Conservation (phyloP, 2,888 invertebrate species). For the Cyrtodaria siliqua region DNA sequence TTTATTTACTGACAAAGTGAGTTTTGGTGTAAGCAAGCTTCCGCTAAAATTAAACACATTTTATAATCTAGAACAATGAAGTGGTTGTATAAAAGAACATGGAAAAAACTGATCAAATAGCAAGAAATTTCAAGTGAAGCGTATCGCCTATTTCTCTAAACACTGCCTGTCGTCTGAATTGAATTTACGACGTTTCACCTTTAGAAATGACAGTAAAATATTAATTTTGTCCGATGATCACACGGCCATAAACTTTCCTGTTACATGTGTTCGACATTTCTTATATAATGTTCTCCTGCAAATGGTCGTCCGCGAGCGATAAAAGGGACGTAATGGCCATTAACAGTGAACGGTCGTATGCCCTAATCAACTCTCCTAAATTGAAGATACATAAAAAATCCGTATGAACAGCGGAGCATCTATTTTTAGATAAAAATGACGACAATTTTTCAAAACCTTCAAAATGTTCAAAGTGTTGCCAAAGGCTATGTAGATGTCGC, state of each 20-base stretch:
- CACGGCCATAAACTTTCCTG: conserved; percentile 38
- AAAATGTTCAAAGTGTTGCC: conserved; percentile 15
- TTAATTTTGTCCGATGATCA: conserved; percentile 57
- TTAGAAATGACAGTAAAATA: conserved; percentile 60
- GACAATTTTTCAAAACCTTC: conserved; percentile 6
- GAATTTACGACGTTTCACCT: conserved; percentile 54
- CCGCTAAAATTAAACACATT: too few relatives aligned
- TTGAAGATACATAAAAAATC: conserved; percentile 52
- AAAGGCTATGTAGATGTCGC: neutral
- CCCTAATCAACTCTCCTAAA: conserved; percentile 36
- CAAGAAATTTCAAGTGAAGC: too few relatives aligned
- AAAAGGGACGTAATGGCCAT: conserved; percentile 63
- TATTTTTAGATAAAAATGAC: conserved; percentile 16
- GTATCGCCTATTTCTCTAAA: too few relatives aligned
- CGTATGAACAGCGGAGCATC: conserved; percentile 3
- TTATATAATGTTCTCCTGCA: conserved; percentile 51
- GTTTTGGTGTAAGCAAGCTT: too few relatives aligned
- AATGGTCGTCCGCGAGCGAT: conserved; percentile 51
- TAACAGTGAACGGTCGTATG: conserved; percentile 53
- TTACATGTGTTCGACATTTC: conserved; percentile 53
- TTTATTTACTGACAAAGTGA: too few relatives aligned
- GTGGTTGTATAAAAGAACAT: conserved; percentile 4
- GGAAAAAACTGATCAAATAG: neutral
- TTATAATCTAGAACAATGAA: too few relatives aligned
- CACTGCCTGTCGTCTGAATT: neutral